Base-by-base conservation (phyloP, 1,140 invertebrate species). In the Chironomus tepperi region DNA sequence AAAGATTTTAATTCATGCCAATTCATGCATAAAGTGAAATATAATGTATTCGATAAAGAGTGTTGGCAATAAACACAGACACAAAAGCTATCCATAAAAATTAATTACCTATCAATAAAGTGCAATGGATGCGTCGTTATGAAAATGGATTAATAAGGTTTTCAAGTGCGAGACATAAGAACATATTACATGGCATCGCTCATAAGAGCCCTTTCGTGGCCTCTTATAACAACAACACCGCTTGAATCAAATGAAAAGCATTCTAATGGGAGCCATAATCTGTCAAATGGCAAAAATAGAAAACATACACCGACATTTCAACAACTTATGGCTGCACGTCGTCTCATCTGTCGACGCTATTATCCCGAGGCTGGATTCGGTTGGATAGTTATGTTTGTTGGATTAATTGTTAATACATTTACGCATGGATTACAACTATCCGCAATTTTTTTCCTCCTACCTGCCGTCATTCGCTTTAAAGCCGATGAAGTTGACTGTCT, bases 231-330 rank as follows among this genome's bases (percentile, higher is more conserved):
- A 18, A 70, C 65, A 18, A 70, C 65, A 10, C 65, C 65, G 18
- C 65, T 70, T 19, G 65, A 70, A 8, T 9, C 9, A 21, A 70
- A 21, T 21, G 65, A 70, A 10, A 70, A 70, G 19, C 15, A 18
- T n/a, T 70, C 16, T 8, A 70, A 18, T 19, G 65, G 19, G 65
- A 70, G 19, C 7, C 16, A 16, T 19, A 70, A 70, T 19, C 18
- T 70, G 65, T 70, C 65, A 1, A 70, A 70, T 70, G 18, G 16
- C 8, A 70, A 57, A 57, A 57, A 70, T 70, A 18, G 65, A 0
- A 70, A 70, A 70, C 65, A 70, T 70, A 18, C 65, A 19, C 65
- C 65, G 18, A 70, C 65, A 16, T 70, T 70, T 70, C 65, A 70
- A 21, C 65, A 70, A 16, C 65, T 70, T 21, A 70, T 70, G n/a